Conservation (phyloP, 2,888 invertebrate genomes). For the Mesochorus sp. region DNA sequence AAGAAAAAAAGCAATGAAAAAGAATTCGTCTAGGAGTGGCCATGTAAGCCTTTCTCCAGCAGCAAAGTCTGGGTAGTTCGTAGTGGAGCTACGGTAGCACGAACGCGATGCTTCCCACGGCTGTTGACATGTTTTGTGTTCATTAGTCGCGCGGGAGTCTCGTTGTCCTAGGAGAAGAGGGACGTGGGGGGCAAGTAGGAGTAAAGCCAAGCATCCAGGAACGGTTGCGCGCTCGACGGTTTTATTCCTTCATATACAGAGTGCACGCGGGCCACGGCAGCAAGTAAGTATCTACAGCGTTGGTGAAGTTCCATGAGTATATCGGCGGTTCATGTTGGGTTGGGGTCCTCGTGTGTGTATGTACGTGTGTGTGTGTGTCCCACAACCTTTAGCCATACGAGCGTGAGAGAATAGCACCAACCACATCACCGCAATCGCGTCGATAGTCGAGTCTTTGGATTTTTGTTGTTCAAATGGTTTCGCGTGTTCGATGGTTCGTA, state of each 20-base stretch:
- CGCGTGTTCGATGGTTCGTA: conserved; percentile 20
- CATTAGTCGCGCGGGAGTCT: conserved; percentile 76
- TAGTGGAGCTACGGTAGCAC: conserved; percentile 13
- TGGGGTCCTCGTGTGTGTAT: background rate
- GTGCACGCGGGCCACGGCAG: conserved; percentile 17
- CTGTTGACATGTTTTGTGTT: conserved; percentile 81
- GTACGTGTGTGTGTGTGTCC: conserved; percentile 54
- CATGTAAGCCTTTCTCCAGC: conserved; percentile 29
- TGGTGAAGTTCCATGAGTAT: conserved; percentile 11
- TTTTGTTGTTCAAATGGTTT: conserved; percentile 33
- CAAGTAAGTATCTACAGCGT: conserved; percentile 26
- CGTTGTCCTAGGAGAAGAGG: conserved; percentile 28
- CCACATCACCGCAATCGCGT: conserved; percentile 15
- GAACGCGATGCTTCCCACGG: conserved; percentile 77
- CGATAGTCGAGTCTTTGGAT: conserved; percentile 34
- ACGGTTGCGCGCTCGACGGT: conserved; percentile 50
- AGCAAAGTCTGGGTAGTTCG: conserved; percentile 21
- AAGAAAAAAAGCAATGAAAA: too few relatives aligned
- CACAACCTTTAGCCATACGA: conserved; percentile 70
- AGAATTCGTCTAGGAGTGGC: conserved; percentile 36
- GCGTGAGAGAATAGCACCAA: conserved; percentile 70
- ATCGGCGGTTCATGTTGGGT: conserved; percentile 31
- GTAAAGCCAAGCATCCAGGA: conserved; percentile 40
- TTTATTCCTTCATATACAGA: conserved; percentile 27
- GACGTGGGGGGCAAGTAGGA: conserved; percentile 1